A percentile compares a stretch with the other conserved stretches of the same genome.
Evolutionary conservation across 1,140 invertebrate species (phyloP).

Genomic region (Drosophila aff.): DNA sequence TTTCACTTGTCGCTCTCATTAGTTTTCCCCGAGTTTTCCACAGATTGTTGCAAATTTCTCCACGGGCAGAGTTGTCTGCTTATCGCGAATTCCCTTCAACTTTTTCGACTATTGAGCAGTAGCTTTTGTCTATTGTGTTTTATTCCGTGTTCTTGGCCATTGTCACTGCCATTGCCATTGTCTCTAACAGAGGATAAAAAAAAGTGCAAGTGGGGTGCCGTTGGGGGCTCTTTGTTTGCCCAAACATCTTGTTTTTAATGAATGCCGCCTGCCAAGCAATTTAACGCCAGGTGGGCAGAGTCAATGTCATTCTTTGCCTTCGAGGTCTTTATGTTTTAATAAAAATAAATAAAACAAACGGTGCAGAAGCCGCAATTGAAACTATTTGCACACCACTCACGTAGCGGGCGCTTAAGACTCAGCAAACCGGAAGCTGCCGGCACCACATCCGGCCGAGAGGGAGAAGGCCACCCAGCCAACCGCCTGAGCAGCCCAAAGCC

Average conservation of each 20-base stretch:
- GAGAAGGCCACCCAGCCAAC: slow-evolving; percentile 14
- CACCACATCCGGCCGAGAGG: slow-evolving; percentile 68
- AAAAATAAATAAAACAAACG: slow-evolving; percentile 84
- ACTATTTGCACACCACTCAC: slow-evolving; percentile 83
- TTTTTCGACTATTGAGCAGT: slow-evolving; percentile 68
- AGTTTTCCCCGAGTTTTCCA: slow-evolving; percentile 54
- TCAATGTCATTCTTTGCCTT: slow-evolving; percentile 73
- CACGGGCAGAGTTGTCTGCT: slow-evolving; percentile 36
- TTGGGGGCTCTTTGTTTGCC: slow-evolving; percentile 24
- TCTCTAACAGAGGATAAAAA: slow-evolving; percentile 66
- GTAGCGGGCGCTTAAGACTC: slow-evolving; percentile 75
- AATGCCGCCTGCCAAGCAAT: slow-evolving; percentile 69
- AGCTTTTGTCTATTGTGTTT: slow-evolving; percentile 54
- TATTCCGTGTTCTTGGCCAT: slow-evolving; percentile 31
- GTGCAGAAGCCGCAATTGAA: slow-evolving; percentile 80
- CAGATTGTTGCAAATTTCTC: slow-evolving; percentile 43
- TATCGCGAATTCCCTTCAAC: slow-evolving; percentile 68
- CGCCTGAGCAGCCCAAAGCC: slow-evolving; percentile 18
- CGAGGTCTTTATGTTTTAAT: slow-evolving; percentile 79
- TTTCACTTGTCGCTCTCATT: slow-evolving; percentile 61
- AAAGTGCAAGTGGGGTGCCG: slow-evolving; percentile 62
- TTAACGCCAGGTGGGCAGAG: slow-evolving; percentile 80
- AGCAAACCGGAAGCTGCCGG: slow-evolving; percentile 78
- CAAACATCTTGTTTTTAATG: slow-evolving; percentile 68
- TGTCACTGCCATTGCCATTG: slow-evolving; percentile 42